Evolutionary conservation across 1,140 invertebrate species (phyloP).

Genomic region (Microvelia longipes): DNA sequence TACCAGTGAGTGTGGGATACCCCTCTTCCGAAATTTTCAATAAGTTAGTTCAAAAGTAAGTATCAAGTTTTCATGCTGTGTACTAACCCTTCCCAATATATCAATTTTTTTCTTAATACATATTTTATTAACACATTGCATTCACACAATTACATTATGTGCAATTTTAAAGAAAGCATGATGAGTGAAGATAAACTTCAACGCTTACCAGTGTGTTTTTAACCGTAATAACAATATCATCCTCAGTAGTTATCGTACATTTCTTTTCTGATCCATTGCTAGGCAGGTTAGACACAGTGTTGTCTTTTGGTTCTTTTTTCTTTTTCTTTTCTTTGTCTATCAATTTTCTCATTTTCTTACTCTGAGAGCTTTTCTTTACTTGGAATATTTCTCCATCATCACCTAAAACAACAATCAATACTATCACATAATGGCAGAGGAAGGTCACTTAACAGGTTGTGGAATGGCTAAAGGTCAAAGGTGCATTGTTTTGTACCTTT

Average conservation of each 20-base stretch:
- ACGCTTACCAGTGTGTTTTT: constrained; percentile 23
- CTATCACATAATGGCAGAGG: not conserved
- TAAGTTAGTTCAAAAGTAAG: no score
- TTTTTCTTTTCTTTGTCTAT: constrained; percentile 58
- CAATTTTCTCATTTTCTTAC: constrained; percentile 73
- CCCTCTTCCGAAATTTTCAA: no score
- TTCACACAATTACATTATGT: no score
- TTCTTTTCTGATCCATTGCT: constrained; percentile 8
- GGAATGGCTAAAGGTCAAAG: not conserved
- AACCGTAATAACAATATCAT: constrained; percentile 21
- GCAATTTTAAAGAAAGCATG: no score
- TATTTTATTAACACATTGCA: no score
- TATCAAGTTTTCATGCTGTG: no score
- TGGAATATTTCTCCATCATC: constrained; percentile 81
- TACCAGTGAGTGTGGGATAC: not conserved
- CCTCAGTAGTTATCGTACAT: constrained; percentile 11
- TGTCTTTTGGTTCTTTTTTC: constrained; percentile 38
- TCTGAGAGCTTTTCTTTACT: constrained; percentile 86
- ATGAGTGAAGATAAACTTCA: no score
- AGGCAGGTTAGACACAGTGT: constrained; percentile 30
- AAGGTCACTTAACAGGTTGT: not conserved
- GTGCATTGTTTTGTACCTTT: not conserved
- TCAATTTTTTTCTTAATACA: no score
- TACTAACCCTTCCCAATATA: no score
- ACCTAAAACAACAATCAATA: constrained; percentile 30